phyloP scores from a whole-genome alignment of 2,888 invertebrate genomes.

The Latrodectus elegans region DNA sequence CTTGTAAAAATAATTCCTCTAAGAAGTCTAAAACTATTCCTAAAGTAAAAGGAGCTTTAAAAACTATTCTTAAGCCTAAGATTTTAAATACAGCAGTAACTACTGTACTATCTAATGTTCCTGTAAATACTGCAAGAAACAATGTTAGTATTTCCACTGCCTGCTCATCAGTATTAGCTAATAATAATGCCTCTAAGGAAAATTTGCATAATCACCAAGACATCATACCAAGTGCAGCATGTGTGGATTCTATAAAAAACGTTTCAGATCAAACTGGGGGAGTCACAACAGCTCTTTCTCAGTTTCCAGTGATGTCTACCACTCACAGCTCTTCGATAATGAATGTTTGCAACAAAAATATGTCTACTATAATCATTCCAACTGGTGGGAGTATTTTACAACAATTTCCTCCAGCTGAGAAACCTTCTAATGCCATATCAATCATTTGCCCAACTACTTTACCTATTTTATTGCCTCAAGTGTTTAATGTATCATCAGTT shows the following conservation, averaged over 20 bases:
- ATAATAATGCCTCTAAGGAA: background rate
- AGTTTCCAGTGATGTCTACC: constrained; percentile 68
- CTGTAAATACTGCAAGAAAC: constrained; percentile 11
- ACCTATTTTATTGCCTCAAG: constrained; percentile 62
- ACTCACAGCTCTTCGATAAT: constrained; percentile 51
- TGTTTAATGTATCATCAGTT: constrained; percentile 54
- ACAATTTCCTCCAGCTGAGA: constrained; percentile 38
- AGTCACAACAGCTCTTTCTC: constrained; percentile 63
- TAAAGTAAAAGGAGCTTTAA: background rate
- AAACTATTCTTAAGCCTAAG: background rate
- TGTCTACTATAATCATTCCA: constrained; percentile 57
- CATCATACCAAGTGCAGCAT: constrained; percentile 21
- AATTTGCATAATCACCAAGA: constrained; percentile 33
- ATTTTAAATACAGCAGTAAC: background rate
- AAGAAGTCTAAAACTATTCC: constrained; percentile 9
- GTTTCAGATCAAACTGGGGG: constrained; percentile 43
- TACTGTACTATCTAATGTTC: background rate
- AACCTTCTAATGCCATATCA: constrained; percentile 53
- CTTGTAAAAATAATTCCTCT: background rate
- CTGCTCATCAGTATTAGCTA: background rate
- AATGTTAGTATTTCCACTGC: background rate
- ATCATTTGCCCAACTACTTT: constrained; percentile 53
- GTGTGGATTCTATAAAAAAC: constrained; percentile 24
- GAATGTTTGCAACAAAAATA: constrained; percentile 49
- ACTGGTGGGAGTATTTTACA: constrained; percentile 41